Base-by-base conservation (phyloP, 2,888 invertebrate genomes). In the Osmoderma eremita region DNA sequence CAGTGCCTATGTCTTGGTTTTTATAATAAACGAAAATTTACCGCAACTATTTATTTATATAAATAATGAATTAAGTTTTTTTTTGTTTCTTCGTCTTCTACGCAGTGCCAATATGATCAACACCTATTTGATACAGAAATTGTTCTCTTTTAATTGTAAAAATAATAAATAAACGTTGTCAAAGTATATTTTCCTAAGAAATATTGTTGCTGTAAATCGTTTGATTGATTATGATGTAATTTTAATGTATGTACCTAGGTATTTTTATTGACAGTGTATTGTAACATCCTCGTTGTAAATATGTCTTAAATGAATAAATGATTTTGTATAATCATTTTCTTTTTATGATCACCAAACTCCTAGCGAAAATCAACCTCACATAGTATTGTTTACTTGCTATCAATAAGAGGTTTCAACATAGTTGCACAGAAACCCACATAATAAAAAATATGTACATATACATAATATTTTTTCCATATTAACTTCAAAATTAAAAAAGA, bases 81-180 rank as follows among this genome's bases (percentile, higher is more conserved):
- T 10, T 4, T 30, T n/a, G 6, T 30, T 30, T 30, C 30, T 30
- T n/a, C n/a, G n/a, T n/a, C n/a, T n/a, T n/a, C 24, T 30, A 51
- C 53, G 30, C 13, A 53, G 63, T 63, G 63, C 63, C 63, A 63
- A 58, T 58, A 45, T 45, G 42, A 30, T 30, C 3, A 30, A 30
- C 15, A 20, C 20, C 10, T 48, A 48, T 20, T 20, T 48, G 12
- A 48, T 48, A n/a, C 48, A 48, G 12, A 20, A 18, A 12, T 48
- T 12, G 17, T 20, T 12, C 18, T 48, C 1, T 12, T 15, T 15
- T 36, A 49, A 39, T 15, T 54, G 20, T 5, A 17, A 3, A 39
- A 38, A 56, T 8, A 6, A 38, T n/a, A 30, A 1, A 8, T 30
- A 30, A 30, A 30, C 30, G 30, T 8, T 30, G 30, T 30, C 30